Evolutionary conservation across 2,797 vertebrate genomes (phyloP).

Genomic region (Arremon aurantiirostris): DNA sequence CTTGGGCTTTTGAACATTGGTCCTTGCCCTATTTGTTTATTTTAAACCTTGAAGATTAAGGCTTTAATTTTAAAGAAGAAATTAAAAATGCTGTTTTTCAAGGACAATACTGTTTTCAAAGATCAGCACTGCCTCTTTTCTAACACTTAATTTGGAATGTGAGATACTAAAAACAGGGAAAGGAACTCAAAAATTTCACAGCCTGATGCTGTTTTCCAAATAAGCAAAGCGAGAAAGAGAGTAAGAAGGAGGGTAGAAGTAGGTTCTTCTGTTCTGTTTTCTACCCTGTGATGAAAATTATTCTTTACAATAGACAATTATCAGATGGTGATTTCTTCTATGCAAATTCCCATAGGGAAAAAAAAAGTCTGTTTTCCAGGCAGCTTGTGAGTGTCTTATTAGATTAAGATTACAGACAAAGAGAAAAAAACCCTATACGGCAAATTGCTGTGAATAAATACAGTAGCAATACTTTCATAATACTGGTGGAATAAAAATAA

Average conservation of each 20-base stretch:
- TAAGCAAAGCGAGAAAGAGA: not conserved
- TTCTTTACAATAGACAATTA: conserved; percentile 8
- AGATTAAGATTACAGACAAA: conserved; percentile 14
- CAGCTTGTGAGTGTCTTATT: conserved; percentile 5
- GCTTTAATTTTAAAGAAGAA: not conserved
- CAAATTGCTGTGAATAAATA: not conserved
- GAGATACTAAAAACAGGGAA: not conserved
- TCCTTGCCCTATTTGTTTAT: not conserved
- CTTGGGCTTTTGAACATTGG: not conserved
- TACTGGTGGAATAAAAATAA: not conserved
- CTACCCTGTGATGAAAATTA: not conserved
- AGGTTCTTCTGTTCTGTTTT: not conserved
- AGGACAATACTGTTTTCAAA: not conserved
- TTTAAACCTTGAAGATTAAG: not conserved
- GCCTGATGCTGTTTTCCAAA: not conserved
- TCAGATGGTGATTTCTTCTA: not conserved
- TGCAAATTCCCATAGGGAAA: not conserved
- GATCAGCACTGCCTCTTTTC: not conserved
- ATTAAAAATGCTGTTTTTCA: not conserved
- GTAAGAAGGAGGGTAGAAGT: not conserved
- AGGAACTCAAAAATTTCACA: not conserved
- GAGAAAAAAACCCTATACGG: not conserved
- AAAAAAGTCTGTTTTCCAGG: not conserved
- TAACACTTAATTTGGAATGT: not conserved
- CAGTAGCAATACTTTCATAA: not conserved